A percentile compares a stretch with the other conserved stretches of the same genome.
Evolutionary conservation across 2,888 invertebrate genomes (phyloP).

Genomic region (Lochmaea crataegi): DNA sequence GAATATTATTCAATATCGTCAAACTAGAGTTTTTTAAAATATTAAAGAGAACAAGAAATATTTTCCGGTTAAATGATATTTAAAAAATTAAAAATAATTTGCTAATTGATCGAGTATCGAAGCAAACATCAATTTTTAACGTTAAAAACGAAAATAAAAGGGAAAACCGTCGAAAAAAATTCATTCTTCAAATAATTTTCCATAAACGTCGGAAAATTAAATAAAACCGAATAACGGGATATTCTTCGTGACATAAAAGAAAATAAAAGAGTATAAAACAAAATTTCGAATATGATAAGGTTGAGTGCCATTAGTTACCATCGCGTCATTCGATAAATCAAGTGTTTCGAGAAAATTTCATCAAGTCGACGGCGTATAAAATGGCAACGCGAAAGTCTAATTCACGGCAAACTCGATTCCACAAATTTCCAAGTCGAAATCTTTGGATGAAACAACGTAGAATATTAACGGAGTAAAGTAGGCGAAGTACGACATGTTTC

Average conservation of each 20-base stretch:
- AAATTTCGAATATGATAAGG: conserved; percentile 21
- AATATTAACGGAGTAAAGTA: conserved; percentile 63
- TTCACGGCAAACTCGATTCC: conserved; percentile 44
- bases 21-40: not conserved
- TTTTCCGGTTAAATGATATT: not conserved
- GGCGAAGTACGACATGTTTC: conserved; percentile 54
- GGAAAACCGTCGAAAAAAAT: not conserved
- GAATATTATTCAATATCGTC: not conserved
- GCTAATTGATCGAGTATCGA: too few relatives aligned
- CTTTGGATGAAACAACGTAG: conserved; percentile 63
- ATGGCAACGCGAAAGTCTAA: conserved; percentile 25
- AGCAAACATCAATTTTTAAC: too few relatives aligned
- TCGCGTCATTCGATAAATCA: conserved; percentile 28
- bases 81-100: too few relatives aligned
- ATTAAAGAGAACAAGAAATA: conserved; percentile 5
- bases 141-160: too few relatives aligned
- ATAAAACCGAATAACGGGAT: not conserved
- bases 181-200: not conserved
- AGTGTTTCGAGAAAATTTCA: conserved; percentile 24
- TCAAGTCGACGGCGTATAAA: conserved; percentile 23
- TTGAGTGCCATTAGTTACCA: conserved; percentile 19
- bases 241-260: not conserved
- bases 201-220: not conserved
- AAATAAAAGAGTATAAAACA: conserved; percentile 14
- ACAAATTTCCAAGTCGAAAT: conserved; percentile 50